Evolutionary conservation across 2,797 vertebrate genomes (phyloP).

Genomic region (Crypturellus tataupa): DNA sequence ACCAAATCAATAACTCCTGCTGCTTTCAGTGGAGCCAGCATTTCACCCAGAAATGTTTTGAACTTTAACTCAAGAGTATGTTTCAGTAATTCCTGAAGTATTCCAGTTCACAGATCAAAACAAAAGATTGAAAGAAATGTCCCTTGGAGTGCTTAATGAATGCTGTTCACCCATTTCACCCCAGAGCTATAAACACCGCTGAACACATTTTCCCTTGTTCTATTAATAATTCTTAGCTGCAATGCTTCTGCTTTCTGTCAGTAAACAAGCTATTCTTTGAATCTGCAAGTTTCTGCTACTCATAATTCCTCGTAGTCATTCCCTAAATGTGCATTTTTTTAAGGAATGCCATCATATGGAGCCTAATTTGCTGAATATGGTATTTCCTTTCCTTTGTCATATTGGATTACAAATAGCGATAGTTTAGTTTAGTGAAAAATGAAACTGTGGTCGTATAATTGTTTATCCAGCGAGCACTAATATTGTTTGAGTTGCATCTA

Average conservation of each 20-base stretch:
- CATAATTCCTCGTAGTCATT: conserved; percentile 5
- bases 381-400: conserved; percentile 51
- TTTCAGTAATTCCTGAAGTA: accelerated
- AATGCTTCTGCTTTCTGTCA: background rate
- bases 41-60: background rate
- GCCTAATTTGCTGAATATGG: conserved; percentile 26
- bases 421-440: background rate
- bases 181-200: background rate
- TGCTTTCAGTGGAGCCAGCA: background rate
- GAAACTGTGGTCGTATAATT: background rate
- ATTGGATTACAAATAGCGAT: conserved; percentile 58
- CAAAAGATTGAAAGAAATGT: background rate
- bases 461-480: background rate
- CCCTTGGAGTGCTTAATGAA: background rate
- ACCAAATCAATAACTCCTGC: background rate
- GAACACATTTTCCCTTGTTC: background rate
- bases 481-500: background rate
- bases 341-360: background rate
- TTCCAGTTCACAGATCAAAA: background rate
- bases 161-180: background rate
- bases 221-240: background rate
- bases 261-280: background rate
- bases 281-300: background rate
- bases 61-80: background rate
- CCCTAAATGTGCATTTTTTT: background rate